Conservation (phyloP, 2,888 invertebrate genomes). For the Drosophila setosimentum region DNA sequence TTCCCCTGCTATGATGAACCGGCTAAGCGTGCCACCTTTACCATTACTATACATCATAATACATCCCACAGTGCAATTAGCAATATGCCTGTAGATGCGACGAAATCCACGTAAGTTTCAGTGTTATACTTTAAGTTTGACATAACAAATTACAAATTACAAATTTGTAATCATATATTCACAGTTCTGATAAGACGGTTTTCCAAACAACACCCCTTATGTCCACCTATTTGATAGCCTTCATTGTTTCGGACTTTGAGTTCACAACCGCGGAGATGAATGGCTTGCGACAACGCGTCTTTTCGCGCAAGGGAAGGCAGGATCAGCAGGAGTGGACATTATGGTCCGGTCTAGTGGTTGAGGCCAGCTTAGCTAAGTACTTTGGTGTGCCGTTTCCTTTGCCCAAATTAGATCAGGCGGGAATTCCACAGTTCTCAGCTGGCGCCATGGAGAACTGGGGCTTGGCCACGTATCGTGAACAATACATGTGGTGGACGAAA, state of each 20-base stretch:
- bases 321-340: slow-evolving; percentile 88
- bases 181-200: slow-evolving; percentile 63
- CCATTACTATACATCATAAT: slow-evolving; percentile 75
- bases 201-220: slow-evolving; percentile 87
- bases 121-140: not conserved
- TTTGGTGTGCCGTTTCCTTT: slow-evolving; percentile 91
- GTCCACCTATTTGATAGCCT: slow-evolving; percentile 93
- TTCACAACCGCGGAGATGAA: slow-evolving; percentile 69
- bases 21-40: slow-evolving; percentile 89
- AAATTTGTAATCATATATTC: not conserved
- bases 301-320: slow-evolving; percentile 77
- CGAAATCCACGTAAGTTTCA: slow-evolving; percentile 39
- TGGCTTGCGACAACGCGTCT: slow-evolving; percentile 77
- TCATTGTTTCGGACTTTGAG: slow-evolving; percentile 88
- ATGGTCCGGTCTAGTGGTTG: slow-evolving; percentile 90
- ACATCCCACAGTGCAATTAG: slow-evolving; percentile 77
- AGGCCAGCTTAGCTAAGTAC: slow-evolving; percentile 90
- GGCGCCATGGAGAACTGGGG: slow-evolving; percentile 99
- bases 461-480: slow-evolving; percentile 88
- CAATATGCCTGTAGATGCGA: slow-evolving; percentile 85
- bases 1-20: slow-evolving; percentile 91
- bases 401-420: slow-evolving; percentile 94
- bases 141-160: too few relatives aligned
- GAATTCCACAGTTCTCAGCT: slow-evolving; percentile 93
- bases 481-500: slow-evolving; percentile 80